Evolutionary conservation across 2,888 invertebrate species (phyloP), one percentile per base, ranked within the genome.

Genomic region (Pogonocherus hispidulus): DNA sequence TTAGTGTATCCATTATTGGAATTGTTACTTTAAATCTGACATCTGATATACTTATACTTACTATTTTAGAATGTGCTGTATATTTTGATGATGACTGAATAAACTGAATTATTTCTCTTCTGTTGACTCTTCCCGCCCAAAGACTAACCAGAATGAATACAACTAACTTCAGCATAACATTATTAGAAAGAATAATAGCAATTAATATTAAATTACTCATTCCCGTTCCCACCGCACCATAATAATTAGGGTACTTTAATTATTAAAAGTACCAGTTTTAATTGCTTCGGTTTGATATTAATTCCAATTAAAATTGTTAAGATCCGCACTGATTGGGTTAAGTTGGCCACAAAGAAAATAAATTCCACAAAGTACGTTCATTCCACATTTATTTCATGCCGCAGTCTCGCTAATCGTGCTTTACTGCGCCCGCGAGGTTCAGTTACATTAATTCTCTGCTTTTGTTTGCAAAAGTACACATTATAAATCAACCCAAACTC

Each of bases 331-430:
- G 44, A 59, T 66, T 56, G 35, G 62, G 51, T 51, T 66, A 22
- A 20, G 65, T 64, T 47, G 49, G 49, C 57, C 52, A 46, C 52
- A 47, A 60, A 47, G 56, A 62, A 56, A 56, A 67, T 57, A 69
- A 63, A 67, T 67, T 63, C 32, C 37, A 22, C 44, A 27, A 54
- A 44, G 47, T 44, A 63, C 46, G 57, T 67, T 63, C 57, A 52
- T 57, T 67, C 55, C 62, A 56, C 62, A 66, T 66, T 55, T 51
- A 56, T 56, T 67, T 62, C 51, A 67, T 47, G 56, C 49, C 63
- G 57, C 63, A 62, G 49, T 67, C 56, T 46, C 44, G 41, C 57
- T 63, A 67, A 67, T 67, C 59, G 67, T 63, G 51, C 44, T 67
- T 67, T 63, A 67, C 63, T 32, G 63, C 46, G 44, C 59, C 37